Conservation (phyloP, 2,888 invertebrate genomes). For the Tipula unca region DNA sequence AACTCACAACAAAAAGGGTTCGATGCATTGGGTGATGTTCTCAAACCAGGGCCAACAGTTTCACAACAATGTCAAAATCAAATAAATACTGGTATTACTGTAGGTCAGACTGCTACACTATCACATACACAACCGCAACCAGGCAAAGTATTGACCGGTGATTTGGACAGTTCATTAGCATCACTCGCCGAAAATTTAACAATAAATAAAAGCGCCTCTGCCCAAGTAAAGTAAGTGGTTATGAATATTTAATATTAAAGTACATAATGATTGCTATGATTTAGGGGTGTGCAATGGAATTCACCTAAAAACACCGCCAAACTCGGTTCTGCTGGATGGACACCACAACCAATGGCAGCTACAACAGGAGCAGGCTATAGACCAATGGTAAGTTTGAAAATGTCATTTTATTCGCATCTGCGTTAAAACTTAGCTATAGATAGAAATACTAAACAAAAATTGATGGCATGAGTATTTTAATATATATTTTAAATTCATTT, state of each 20-base stretch:
- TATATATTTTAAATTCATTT: neutral
- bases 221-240: slow-evolving; percentile 60
- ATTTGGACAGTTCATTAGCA: slow-evolving; percentile 88
- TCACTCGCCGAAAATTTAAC: slow-evolving; percentile 87
- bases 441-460: neutral
- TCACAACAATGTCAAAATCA: slow-evolving; percentile 29
- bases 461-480: neutral
- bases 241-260: neutral
- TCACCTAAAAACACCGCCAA: slow-evolving; percentile 81
- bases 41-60: slow-evolving; percentile 49
- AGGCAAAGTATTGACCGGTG: slow-evolving; percentile 79
- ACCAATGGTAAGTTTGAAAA: slow-evolving; percentile 60
- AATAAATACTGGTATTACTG: slow-evolving; percentile 39
- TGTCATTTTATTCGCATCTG: neutral
- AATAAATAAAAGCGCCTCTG: slow-evolving; percentile 67
- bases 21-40: slow-evolving; percentile 64
- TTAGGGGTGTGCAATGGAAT: slow-evolving; percentile 82
- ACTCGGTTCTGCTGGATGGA: slow-evolving; percentile 67
- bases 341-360: slow-evolving; percentile 81
- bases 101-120: slow-evolving; percentile 42
- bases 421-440: neutral
- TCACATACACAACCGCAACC: slow-evolving; percentile 30
- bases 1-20: slow-evolving; percentile 45
- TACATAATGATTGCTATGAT: slow-evolving; percentile 25
- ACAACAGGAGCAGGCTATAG: slow-evolving; percentile 80